A percentile compares a stretch with the other conserved stretches of the same genome.
These are phyloP conservation scores for Limnephilus marmoratus DNA, from an alignment of 2,888 invertebrate genomes.

Conservation along the genomic window DNA sequence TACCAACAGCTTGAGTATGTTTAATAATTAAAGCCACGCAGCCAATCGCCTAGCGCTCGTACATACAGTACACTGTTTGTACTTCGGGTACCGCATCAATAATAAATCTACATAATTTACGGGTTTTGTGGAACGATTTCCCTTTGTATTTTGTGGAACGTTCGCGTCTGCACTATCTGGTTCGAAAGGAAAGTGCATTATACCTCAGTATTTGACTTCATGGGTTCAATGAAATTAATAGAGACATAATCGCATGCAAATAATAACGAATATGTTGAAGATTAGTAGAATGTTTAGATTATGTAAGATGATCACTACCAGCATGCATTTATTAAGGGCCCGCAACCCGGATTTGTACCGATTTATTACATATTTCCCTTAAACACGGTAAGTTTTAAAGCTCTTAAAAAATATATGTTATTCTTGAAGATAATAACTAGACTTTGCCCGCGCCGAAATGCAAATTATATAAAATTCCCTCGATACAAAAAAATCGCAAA, in stretches of 20 bases:
- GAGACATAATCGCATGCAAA: too few species aligned
- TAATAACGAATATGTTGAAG: not conserved
- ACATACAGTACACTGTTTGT: not conserved
- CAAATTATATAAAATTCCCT: too few species aligned
- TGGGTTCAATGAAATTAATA: too few species aligned
- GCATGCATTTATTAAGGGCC: too few species aligned
- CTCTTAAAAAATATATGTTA: too few species aligned
- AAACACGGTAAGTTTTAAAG: too few species aligned
- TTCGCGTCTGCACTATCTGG: not conserved
- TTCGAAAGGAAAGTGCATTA: not conserved
- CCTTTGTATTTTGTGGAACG: not conserved
- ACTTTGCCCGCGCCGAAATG: too few species aligned
- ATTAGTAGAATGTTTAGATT: too few species aligned
- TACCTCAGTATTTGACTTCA: not conserved
- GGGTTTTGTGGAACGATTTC: not conserved
- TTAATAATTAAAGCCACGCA: not conserved
- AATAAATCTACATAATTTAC: not conserved
- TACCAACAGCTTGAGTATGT: not conserved
- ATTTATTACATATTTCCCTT: too few species aligned
- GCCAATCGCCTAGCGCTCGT: not conserved
- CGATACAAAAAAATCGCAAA: too few species aligned
- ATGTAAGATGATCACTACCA: not conserved
- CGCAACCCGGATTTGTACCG: too few species aligned
- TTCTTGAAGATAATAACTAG: too few species aligned
- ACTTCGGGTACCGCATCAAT: not conserved